phyloP scores from a whole-genome alignment of 2,113 vertebrate genomes.

The Mesembrinibis cayennensis region DNA sequence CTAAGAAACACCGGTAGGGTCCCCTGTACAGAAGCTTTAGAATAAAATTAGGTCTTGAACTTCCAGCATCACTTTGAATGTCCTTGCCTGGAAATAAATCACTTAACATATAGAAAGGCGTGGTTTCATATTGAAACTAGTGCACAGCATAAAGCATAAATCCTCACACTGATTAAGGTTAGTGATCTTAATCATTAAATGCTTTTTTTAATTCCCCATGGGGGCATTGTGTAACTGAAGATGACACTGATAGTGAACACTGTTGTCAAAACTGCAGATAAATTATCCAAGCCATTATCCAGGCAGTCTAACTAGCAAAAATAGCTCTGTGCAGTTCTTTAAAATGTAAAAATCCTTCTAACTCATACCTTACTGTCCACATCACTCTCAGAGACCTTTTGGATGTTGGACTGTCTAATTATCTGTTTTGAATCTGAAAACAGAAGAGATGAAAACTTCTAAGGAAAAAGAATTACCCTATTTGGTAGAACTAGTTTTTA shows the following conservation, averaged over 20 bases:
- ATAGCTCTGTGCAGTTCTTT: background rate
- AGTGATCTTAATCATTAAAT: background rate
- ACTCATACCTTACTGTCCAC: background rate
- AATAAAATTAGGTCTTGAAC: background rate
- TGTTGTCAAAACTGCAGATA: background rate
- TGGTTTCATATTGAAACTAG: background rate
- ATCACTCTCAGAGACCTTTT: background rate
- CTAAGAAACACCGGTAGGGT: background rate
- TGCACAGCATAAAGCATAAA: background rate
- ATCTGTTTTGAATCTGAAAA: background rate
- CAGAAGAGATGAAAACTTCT: background rate
- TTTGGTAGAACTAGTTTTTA: background rate
- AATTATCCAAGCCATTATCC: background rate
- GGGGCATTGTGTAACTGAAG: background rate
- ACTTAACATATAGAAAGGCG: background rate
- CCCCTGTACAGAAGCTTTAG: background rate
- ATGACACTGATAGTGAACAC: background rate
- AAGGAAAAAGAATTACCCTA: background rate
- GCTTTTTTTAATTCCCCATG: background rate
- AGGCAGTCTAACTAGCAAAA: background rate
- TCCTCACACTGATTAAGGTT: background rate
- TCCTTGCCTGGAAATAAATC: background rate
- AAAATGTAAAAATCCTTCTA: background rate
- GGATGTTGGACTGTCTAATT: background rate
- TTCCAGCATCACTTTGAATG: background rate